These are phyloP conservation scores for Mythimna ferrago DNA, from an alignment of 2,888 invertebrate species.

Conservation along the genomic window DNA sequence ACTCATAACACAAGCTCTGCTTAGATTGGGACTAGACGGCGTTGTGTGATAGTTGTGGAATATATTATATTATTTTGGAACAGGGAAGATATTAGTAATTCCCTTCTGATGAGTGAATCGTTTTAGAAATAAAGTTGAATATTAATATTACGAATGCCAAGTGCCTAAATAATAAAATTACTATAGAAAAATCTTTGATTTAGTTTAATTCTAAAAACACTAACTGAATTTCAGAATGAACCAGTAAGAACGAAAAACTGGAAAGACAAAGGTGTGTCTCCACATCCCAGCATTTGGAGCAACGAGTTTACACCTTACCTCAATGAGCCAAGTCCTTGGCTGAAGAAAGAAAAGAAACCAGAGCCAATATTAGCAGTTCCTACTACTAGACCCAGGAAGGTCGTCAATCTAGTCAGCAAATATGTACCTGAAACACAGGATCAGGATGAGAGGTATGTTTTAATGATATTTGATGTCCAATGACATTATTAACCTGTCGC, in stretches of 20 bases:
- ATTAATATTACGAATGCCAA: too few species aligned
- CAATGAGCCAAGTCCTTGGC: slow-evolving; percentile 76
- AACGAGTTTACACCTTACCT: slow-evolving; percentile 73
- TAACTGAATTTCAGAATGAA: slow-evolving; percentile 70
- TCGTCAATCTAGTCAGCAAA: slow-evolving; percentile 81
- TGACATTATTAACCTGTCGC: too few species aligned
- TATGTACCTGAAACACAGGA: slow-evolving; percentile 84
- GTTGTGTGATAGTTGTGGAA: too few species aligned
- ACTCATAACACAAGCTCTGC: too few species aligned
- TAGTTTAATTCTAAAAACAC: neutral
- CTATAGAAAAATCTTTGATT: too few species aligned
- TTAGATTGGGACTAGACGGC: too few species aligned
- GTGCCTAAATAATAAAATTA: neutral
- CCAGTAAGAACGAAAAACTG: slow-evolving; percentile 80
- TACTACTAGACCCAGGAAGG: slow-evolving; percentile 73
- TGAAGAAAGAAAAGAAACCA: slow-evolving; percentile 74
- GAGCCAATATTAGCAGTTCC: slow-evolving; percentile 76
- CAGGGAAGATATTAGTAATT: too few species aligned
- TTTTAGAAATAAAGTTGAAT: too few species aligned
- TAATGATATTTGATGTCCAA: neutral
- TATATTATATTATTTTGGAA: too few species aligned
- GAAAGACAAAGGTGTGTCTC: slow-evolving; percentile 78
- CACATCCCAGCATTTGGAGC: slow-evolving; percentile 88
- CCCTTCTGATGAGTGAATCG: too few species aligned
- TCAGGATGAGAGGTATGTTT: slow-evolving; percentile 80